Evolutionary conservation across 1,140 invertebrate species (phyloP), one percentile per base, ranked within the genome.

Genomic region (Eumeta japonica): DNA sequence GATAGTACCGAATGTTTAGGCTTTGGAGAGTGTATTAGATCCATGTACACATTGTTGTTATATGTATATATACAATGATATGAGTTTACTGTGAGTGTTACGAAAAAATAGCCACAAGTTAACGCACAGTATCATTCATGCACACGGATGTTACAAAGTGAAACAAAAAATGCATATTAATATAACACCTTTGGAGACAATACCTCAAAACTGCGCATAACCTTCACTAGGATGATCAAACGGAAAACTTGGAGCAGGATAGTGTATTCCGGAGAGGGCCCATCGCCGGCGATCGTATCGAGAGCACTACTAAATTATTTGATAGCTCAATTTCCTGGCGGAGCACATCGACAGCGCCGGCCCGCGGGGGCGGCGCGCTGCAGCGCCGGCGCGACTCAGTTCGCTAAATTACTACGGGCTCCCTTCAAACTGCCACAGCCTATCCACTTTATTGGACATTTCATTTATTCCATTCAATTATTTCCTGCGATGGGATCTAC

Each of bases 391-490:
- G n/a, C 20, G 20, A n/a, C 20, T n/a, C n/a, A 24, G 20, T 24
- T 24, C 20, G n/a, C 20, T 24, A 24, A 24, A 24, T 24, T 24
- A 24, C 20, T n/a, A n/a, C 20, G 20, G n/a, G 48, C 45, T 44
- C 43, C 43, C 43, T 48, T 39, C 45, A 48, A 55, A 58, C 40
- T 49, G 50, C 46, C 49, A 42, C 56, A 52, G 49, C 44, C 44
- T 54, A 60, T 52, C 52, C 51, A 55, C 52, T 60, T 56, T 62
- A 53, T 58, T 62, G 59, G 54, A 48, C 55, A 61, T 70, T 66
- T 57, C 62, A 62, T 62, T 66, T 58, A 66, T 66, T 62, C 59
- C 56, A 60, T 66, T 62, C 61, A 61, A 54, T 66, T 65, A 70
- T 65, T 62, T 44, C 43, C 49, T 35, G 29, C 45, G 48, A 57